Percentiles rank a stretch among this genome's conserved stretches.
phyloP scores from a whole-genome alignment of 1,140 invertebrate genomes.

The Saccostrea glomerata region DNA sequence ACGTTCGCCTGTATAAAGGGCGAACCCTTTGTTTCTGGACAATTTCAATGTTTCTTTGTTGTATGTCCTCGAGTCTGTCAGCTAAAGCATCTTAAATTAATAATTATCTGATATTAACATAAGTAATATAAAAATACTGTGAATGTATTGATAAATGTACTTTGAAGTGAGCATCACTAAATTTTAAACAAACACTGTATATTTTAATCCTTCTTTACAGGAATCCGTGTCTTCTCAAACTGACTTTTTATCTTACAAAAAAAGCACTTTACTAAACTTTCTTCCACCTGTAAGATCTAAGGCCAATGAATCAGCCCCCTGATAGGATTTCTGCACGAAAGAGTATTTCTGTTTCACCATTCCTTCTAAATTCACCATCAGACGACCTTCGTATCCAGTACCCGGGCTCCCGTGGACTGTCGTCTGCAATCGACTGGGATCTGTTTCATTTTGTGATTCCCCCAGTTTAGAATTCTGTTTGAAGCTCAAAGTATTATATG shows the following conservation, averaged over 20 bases:
- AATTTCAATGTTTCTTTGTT: not conserved
- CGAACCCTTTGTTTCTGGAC: not conserved
- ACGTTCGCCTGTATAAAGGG: not conserved
- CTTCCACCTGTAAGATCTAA: slow-evolving; percentile 5
- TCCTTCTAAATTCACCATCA: not conserved
- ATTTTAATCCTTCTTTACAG: not conserved
- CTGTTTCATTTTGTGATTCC: not conserved
- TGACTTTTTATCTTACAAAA: not conserved
- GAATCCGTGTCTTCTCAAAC: not conserved
- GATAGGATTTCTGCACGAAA: not conserved
- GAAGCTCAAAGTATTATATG: not conserved
- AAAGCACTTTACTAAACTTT: not conserved
- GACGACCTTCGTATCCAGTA: not conserved
- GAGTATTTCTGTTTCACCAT: not conserved
- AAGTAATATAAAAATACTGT: not conserved
- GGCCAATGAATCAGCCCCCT: slow-evolving; percentile 3
- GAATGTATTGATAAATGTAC: not conserved
- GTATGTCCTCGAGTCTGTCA: not conserved
- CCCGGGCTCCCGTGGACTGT: not conserved
- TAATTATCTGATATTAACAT: too few species aligned
- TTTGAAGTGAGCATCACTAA: not conserved
- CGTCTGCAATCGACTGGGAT: slow-evolving; percentile 5
- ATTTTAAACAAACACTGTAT: not conserved
- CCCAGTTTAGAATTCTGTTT: slow-evolving; percentile 29
- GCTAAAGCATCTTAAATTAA: not conserved